Evolutionary conservation across 1,140 invertebrate species (phyloP), one percentile per base, ranked within the genome.

Genomic region (Zophobas morio): DNA sequence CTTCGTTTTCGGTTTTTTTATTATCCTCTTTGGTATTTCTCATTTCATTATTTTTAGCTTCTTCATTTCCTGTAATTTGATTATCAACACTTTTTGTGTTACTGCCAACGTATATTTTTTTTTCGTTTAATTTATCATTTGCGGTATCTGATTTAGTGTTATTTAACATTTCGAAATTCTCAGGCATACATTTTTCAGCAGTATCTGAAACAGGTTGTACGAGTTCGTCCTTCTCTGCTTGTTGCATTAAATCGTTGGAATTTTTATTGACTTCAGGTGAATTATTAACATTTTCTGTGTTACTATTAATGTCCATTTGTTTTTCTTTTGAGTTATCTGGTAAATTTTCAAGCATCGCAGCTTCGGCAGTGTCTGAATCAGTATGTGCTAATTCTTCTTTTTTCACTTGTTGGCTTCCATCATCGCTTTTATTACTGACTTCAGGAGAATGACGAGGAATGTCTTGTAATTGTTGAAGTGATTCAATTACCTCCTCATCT

Each of bases 41-140:
- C 6, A 34, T 73, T 54, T 5, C n/a, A 40, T n/a, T 73, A 73
- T 73, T 73, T 73, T 73, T 73, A 73, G 71, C 37, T 20, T 42
- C 32, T 66, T 66, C 37, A 56, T 40, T 73, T 54, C 49, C 71
- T 54, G 60, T 42, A n/a, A 39, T 66, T 40, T 40, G 37, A 5
- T 42, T 42, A 32, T 42, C 42, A n/a, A 66, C 1, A 33, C 39
- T 42, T 80, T 53, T 66, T 49, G 54, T 49, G 36, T 74, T 77
- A 56, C 20, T 6, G 2, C 8, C 20, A 20, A n/a, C 3, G 20
- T 56, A n/a, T 5, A 20, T 5, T 5, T 8, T 46, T 3, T 46
- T 46, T 4, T 46, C 42, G 8, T 46, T 46, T 46, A 8, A 46
- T 46, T 46, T 8, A 4, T 46, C 8, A 8, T 46, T 46, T 46